Base-by-base conservation (phyloP, 2,797 vertebrate species). In the Scarus forsteni region DNA sequence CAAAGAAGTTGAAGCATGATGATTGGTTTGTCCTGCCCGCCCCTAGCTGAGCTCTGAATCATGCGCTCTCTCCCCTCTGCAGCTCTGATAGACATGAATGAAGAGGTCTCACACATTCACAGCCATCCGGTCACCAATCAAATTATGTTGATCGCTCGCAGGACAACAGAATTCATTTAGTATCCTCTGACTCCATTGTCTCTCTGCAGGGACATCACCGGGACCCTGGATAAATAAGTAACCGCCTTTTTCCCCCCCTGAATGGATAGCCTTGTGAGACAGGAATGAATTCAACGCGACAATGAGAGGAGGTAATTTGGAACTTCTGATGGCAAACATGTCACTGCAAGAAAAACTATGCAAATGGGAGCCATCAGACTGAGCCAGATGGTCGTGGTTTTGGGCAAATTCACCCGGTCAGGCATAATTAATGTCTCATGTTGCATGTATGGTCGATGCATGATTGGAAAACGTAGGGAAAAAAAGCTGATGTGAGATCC, bases 71-170 rank as follows among this genome's bases (percentile, higher is more conserved):
- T 80, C 89, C 89, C 89, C 89, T 88, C 77, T 11, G 83, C 79
- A 87, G 71, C 68, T 87, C 85, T 88, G 61, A 70, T 77, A 79
- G 90, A 92, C 87, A 84, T 86, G 85, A 91, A 93, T 89, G 83
- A 92, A 92, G 87, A 86, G 90, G 78, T 86, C 91, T 78, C 70
- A 73, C 80, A 85, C 90, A 92, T 88, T 89, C 90, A 91, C 75
- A 70, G 90, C 87, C 88, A 92, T 84, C 85, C 91, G 92, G 92
- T 94, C 94, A 93, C 92, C 90, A 93, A 94, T 93, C 89, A 90
- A 93, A 94, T 95, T 90, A 94, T 84, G 82, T 81, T 88, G 90
- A 95, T 92, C 84, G 81, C 77, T 78, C 73, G 67, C 84, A 78
- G 90, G 85, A 93, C 90, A 90, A 91, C 77, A 81, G 90, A 91